A percentile compares a stretch with the other conserved stretches of the same genome.
phyloP scores from a whole-genome alignment of 2,888 invertebrate species.

The Cistogaster globosa region DNA sequence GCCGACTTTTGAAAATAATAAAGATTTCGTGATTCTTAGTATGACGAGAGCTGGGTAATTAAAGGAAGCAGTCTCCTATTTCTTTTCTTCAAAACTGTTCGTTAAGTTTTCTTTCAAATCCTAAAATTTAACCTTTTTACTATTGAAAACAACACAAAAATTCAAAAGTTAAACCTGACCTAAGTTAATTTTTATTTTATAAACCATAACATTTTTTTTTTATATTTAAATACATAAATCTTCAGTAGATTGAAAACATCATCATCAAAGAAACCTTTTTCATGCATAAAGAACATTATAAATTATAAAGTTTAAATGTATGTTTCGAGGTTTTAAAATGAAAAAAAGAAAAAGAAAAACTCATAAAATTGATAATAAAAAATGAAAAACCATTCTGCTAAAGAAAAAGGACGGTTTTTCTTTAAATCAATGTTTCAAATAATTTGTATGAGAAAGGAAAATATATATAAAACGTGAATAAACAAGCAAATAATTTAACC shows the following conservation, averaged over 20 bases:
- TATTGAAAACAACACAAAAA: not conserved
- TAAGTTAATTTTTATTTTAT: conserved; percentile 31
- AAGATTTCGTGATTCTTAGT: too few species aligned
- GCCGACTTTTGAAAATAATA: too few species aligned
- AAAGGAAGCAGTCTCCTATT: too few species aligned
- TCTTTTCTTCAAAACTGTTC: too few species aligned
- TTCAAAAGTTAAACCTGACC: conserved; percentile 53
- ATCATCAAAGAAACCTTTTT: too few species aligned
- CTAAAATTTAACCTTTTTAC: not conserved
- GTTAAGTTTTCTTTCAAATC: not conserved
- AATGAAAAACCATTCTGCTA: not conserved
- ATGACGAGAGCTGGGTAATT: too few species aligned
- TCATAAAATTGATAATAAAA: conserved; percentile 55
- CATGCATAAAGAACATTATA: not conserved
- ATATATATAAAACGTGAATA: conserved; percentile 4
- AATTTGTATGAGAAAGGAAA: conserved; percentile 7
- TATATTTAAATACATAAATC: conserved; percentile 4
- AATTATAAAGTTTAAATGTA: conserved; percentile 10
- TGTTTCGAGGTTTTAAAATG: not conserved
- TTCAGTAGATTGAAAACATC: not conserved
- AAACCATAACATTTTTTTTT: conserved; percentile 2
- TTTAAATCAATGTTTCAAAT: conserved; percentile 38
- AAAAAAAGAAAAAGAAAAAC: conserved; percentile 1
- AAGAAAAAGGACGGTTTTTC: conserved; percentile 37
- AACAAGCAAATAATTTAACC: conserved; percentile 24